These are phyloP conservation scores for Camponotus fellah DNA, from an alignment of 2,888 invertebrate genomes.

Conservation along the genomic window DNA sequence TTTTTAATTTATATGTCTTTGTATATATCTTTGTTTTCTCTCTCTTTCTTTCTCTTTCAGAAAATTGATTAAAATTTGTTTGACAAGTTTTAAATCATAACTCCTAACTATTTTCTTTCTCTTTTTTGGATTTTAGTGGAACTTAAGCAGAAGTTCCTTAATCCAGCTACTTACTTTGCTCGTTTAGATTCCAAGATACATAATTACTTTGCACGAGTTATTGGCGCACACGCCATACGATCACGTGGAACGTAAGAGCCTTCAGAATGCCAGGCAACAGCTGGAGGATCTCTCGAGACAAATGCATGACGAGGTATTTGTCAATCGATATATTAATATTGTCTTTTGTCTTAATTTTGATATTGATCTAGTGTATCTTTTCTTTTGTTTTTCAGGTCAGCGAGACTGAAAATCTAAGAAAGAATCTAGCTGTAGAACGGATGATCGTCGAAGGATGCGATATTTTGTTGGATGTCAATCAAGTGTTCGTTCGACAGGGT, in stretches of 20 bases:
- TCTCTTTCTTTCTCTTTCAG: background rate
- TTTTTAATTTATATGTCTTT: background rate
- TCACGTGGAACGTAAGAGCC: slow-evolving; percentile 96
- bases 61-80: background rate
- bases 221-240: slow-evolving; percentile 97
- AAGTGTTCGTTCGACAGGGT: slow-evolving; percentile 97
- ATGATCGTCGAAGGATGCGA: slow-evolving; percentile 98
- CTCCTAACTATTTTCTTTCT: slow-evolving; percentile 20
- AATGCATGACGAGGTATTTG: slow-evolving; percentile 94
- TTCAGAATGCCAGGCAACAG: slow-evolving; percentile 95
- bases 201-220: slow-evolving; percentile 95
- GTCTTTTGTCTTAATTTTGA: background rate
- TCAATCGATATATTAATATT: background rate
- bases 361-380: background rate
- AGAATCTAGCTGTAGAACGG: slow-evolving; percentile 96
- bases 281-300: slow-evolving; percentile 94
- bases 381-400: slow-evolving; percentile 89
- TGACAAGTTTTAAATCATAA: background rate
- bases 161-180: slow-evolving; percentile 21
- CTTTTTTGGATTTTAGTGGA: slow-evolving; percentile 25
- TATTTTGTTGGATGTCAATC: slow-evolving; percentile 96
- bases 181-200: slow-evolving; percentile 94
- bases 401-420: slow-evolving; percentile 96
- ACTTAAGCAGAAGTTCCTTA: slow-evolving; percentile 24
- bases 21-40: background rate